phyloP scores from a whole-genome alignment of 2,797 vertebrate species.

The Sebastes baramenuke region DNA sequence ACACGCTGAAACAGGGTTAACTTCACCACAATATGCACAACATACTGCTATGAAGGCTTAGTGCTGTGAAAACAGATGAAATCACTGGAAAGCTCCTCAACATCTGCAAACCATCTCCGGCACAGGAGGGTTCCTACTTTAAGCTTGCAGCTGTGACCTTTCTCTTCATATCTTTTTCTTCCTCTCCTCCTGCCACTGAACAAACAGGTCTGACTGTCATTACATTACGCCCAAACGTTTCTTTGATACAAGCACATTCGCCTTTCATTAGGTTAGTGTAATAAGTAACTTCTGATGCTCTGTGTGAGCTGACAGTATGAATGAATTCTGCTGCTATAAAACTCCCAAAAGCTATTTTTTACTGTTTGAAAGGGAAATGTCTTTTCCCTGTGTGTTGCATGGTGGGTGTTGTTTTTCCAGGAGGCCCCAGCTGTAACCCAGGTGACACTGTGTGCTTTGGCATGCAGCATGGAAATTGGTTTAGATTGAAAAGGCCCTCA shows the following conservation, averaged over 20 bases:
- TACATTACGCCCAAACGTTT: background rate
- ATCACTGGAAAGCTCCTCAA: background rate
- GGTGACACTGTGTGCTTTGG: slow-evolving; percentile 70
- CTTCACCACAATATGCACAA: background rate
- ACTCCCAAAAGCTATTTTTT: background rate
- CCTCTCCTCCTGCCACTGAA: background rate
- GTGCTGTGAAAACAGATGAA: background rate
- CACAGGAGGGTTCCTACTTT: background rate
- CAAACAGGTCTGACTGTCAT: background rate
- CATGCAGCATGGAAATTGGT: slow-evolving; percentile 47
- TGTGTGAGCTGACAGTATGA: slow-evolving; percentile 8
- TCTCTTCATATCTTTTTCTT: background rate
- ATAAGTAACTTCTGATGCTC: background rate
- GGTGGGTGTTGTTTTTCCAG: slow-evolving; percentile 43
- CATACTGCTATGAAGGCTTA: background rate
- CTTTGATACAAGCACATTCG: background rate
- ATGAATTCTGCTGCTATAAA: background rate
- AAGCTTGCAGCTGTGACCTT: background rate
- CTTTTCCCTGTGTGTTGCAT: slow-evolving; percentile 24
- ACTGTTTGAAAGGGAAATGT: slow-evolving; percentile 5
- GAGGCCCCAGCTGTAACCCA: slow-evolving; percentile 56
- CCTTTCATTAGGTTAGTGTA: background rate
- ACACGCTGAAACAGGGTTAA: background rate
- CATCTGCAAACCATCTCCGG: slow-evolving; percentile 34
- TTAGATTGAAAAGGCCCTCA: slow-evolving; percentile 21